Base-by-base conservation (phyloP, 1,140 invertebrate genomes). In the Harlomillsia oculata region DNA sequence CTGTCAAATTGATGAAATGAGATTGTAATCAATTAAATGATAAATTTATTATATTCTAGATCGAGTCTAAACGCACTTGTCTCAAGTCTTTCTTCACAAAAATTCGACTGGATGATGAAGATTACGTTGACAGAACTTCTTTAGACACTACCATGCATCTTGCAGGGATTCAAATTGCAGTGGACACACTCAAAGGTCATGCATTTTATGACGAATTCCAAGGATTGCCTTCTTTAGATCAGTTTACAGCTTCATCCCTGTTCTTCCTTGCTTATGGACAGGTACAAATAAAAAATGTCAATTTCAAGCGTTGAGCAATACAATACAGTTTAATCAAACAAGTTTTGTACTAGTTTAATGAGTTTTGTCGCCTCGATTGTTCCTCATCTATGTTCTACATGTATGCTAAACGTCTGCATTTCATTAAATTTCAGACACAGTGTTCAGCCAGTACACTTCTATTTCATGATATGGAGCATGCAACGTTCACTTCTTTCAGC, bases 221-320 rank as follows among this genome's bases (percentile, higher is more conserved):
- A 14, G 28, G 65, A 28, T 55, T 72, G 44, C 73, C 75, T 13
- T 70, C 69, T 2, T 63, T 77, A 53, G 73, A 76, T 46, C 63
- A 63, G 36, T 71, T 67, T 50, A 71, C 74, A 61, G 69, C 71
- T 36, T 59, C 67, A 9, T 65, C 68, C 6, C 59, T 76, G 26
- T 76, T 75, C 65, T 75, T 72, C 55, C 40, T 77, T 3, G 60
- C 69, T 13, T 74, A 73, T 62, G 67, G 70, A 4, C 75, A 64
- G 45, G 65, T 58, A 54, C 56, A 45, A 56, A 55, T 21, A 18
- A 54, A 32, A 21, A 49, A 37, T 13, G 45, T 9, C 8, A 9
- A 34, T 34, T 51, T 51, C 34, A 18, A 23, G 51, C 14, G 50
- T 58, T 28, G 29, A 53, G 25, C 46, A 50, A 39, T 57, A 50